These are phyloP conservation scores for Trachelus tabidus DNA, from an alignment of 2,888 invertebrate genomes.

Conservation along the genomic window DNA sequence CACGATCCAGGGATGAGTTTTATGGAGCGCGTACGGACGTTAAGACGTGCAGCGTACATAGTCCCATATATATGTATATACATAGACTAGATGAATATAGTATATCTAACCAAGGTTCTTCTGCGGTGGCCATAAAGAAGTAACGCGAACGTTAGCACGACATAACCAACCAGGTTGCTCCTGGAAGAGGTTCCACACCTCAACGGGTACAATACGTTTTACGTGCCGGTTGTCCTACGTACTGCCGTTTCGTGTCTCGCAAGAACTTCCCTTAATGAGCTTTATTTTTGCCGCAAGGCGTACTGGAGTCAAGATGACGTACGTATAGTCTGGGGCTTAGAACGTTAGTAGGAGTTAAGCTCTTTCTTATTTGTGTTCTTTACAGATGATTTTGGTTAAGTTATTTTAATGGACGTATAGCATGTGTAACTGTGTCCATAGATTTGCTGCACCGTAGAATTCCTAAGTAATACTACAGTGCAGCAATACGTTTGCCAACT, in stretches of 20 bases:
- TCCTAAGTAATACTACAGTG: not conserved
- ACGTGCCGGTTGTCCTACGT: not conserved
- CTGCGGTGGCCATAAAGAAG: not conserved
- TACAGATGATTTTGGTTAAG: not conserved
- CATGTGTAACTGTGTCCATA: too few relatives aligned
- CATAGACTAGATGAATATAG: not conserved
- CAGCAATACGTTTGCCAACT: not conserved
- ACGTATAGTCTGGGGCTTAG: not conserved
- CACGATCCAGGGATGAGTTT: not conserved
- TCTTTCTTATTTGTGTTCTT: not conserved
- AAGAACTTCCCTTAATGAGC: not conserved
- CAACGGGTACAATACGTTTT: not conserved
- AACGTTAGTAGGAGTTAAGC: not conserved
- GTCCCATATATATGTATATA: not conserved
- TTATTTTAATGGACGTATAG: not conserved
- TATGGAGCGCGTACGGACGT: not conserved
- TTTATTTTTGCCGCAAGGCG: not conserved
- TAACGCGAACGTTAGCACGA: not conserved
- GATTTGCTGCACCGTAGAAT: not conserved
- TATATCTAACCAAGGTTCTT: not conserved
- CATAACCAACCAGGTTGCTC: not conserved
- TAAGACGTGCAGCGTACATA: not conserved
- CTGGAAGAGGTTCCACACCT: not conserved
- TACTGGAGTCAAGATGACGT: not conserved
- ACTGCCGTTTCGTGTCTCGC: not conserved